Evolutionary conservation across 1,140 invertebrate species (phyloP).

Genomic region (Drosophila micromelanica): DNA sequence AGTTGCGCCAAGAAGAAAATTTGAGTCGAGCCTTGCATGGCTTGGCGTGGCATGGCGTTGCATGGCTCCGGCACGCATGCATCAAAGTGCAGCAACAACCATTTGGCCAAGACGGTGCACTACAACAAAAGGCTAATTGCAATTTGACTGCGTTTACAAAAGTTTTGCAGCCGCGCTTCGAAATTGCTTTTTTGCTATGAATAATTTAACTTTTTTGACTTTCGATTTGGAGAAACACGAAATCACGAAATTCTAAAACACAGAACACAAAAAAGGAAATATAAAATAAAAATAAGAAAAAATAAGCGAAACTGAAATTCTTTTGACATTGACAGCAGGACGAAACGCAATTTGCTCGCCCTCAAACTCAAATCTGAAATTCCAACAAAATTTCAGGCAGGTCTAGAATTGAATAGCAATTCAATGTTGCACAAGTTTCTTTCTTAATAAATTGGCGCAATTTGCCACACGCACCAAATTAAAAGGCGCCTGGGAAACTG

Average conservation of each 20-base stretch:
- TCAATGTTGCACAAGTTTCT: conserved; percentile 46
- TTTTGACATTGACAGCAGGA: conserved; percentile 76
- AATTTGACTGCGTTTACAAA: conserved; percentile 81
- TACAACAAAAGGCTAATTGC: conserved; percentile 80
- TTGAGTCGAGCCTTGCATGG: conserved; percentile 53
- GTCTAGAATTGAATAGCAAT: conserved; percentile 36
- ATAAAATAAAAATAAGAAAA: conserved; percentile 6
- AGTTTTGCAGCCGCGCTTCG: conserved; percentile 60
- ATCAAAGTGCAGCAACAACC: conserved; percentile 63
- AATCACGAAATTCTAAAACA: conserved; percentile 46
- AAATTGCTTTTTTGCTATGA: conserved; percentile 80
- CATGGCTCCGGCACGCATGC: conserved; percentile 62
- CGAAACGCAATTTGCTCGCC: conserved; percentile 70
- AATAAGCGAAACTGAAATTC: conserved; percentile 53
- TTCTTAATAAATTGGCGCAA: conserved; percentile 77
- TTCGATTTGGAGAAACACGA: conserved; percentile 77
- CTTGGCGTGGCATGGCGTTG: conserved; percentile 25
- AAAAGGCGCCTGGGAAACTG: conserved; percentile 68
- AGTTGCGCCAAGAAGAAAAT: conserved; percentile 62
- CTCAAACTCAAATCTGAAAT: conserved; percentile 22
- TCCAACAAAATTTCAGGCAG: conserved; percentile 45
- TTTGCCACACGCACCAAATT: conserved; percentile 77
- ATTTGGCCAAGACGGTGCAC: conserved; percentile 27
- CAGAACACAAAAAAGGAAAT: conserved; percentile 30
- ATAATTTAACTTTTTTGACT: conserved; percentile 82